Conservation (phyloP, 2,888 invertebrate genomes). For the Caenorhabditis angaria region DNA sequence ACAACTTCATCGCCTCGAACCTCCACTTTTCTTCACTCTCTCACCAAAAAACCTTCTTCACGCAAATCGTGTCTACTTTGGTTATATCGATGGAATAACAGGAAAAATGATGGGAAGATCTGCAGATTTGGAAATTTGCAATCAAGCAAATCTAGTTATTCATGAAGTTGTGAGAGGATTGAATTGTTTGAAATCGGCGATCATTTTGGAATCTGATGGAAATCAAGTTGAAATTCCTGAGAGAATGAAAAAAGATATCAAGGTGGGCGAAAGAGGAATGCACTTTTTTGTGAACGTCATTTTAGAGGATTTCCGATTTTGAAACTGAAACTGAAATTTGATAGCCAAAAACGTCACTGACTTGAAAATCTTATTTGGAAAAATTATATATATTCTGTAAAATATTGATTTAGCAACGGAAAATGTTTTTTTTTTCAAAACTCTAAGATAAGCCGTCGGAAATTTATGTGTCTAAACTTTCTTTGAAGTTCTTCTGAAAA, state of each 20-base stretch:
- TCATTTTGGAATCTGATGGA: not conserved
- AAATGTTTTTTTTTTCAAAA: too few relatives aligned
- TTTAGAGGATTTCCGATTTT: too few relatives aligned
- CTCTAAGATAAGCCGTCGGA: too few relatives aligned
- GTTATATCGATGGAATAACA: constrained; percentile 36
- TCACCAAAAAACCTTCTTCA: constrained; percentile 27
- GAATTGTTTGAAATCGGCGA: not conserved
- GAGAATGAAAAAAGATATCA: constrained; percentile 6
- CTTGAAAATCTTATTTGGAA: too few relatives aligned
- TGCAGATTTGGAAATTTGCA: constrained; percentile 25
- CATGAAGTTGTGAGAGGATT: constrained; percentile 13
- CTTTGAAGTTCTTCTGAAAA: too few relatives aligned
- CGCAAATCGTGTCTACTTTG: constrained; percentile 32
- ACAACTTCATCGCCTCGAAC: constrained; percentile 20
- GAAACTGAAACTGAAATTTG: too few relatives aligned
- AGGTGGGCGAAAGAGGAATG: too few relatives aligned
- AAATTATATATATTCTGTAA: too few relatives aligned
- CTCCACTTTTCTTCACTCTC: constrained; percentile 28
- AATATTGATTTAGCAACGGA: too few relatives aligned
- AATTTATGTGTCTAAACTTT: too few relatives aligned
- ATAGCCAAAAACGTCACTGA: too few relatives aligned
- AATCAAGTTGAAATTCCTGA: not conserved
- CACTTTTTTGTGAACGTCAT: too few relatives aligned
- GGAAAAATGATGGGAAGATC: constrained; percentile 35
- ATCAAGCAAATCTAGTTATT: constrained; percentile 19